These are phyloP conservation scores for Sitodiplosis mosellana DNA, from an alignment of 1,140 invertebrate genomes.

Conservation along the genomic window DNA sequence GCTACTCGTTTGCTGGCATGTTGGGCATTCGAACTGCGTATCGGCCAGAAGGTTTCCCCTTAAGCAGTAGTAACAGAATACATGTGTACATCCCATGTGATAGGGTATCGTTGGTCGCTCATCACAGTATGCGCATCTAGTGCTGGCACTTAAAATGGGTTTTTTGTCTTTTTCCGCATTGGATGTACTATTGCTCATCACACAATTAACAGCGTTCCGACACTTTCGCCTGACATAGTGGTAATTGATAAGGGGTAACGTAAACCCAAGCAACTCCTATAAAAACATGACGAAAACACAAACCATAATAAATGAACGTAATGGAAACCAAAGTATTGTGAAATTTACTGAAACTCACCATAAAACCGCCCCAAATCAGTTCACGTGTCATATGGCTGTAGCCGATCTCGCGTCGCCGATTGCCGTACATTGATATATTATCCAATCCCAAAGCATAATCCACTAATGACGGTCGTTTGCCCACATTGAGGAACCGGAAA, in stretches of 20 bases:
- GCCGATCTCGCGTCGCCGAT: constrained; percentile 31
- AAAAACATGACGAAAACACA: constrained; percentile 9
- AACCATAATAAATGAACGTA: constrained; percentile 3
- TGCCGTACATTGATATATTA: constrained; percentile 27
- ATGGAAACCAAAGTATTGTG: constrained; percentile 1
- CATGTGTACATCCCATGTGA: constrained; percentile 40
- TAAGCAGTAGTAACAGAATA: constrained; percentile 44
- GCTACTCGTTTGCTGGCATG: constrained; percentile 6
- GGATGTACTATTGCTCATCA: constrained; percentile 18
- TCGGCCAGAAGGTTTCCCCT: constrained; percentile 19
- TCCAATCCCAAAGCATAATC: constrained; percentile 32
- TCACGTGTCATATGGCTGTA: constrained; percentile 42
- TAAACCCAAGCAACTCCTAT: constrained; percentile 37
- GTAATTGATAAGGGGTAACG: constrained; percentile 37
- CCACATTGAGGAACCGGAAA: constrained; percentile 37
- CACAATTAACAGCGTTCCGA: constrained; percentile 23
- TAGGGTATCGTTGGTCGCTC: constrained; percentile 36
- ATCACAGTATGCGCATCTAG: constrained; percentile 33
- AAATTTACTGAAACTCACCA: constrained; percentile 27
- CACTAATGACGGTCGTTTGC: constrained; percentile 35
- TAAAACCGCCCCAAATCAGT: constrained; percentile 45
- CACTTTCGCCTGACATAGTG: constrained; percentile 29
- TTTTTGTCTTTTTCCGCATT: neutral
- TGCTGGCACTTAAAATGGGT: constrained; percentile 24
- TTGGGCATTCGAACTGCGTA: constrained; percentile 16